phyloP scores from a whole-genome alignment of 2,797 vertebrate genomes.

The Dicrostonyx torquatus region DNA sequence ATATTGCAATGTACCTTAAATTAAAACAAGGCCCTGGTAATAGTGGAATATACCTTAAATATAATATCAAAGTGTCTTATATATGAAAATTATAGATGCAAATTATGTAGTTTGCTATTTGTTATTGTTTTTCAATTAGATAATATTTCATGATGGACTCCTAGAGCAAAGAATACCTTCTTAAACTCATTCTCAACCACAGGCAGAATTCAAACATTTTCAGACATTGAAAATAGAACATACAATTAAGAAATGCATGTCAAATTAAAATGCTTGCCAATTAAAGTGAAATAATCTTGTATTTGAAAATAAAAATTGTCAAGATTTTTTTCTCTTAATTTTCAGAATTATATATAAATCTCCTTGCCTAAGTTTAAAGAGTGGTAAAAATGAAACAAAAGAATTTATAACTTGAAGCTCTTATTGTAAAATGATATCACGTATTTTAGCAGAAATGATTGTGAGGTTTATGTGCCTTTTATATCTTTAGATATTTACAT shows the following conservation, averaged over 20 bases:
- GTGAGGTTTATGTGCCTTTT: neutral
- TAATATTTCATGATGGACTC: neutral
- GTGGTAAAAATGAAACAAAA: neutral
- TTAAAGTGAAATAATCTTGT: neutral
- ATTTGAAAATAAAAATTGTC: neutral
- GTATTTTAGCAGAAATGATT: neutral
- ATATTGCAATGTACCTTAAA: neutral
- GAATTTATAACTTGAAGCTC: neutral
- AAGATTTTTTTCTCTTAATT: neutral
- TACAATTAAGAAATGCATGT: neutral
- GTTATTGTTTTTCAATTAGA: constrained; percentile 72
- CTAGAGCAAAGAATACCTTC: neutral
- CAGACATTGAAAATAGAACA: neutral
- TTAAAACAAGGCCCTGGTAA: neutral
- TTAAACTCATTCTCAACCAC: constrained; percentile 29
- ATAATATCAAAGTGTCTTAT: neutral
- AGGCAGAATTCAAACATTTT: neutral
- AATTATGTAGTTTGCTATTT: constrained; percentile 63
- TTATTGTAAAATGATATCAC: neutral
- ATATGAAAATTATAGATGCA: constrained; percentile 19
- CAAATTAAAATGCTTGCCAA: neutral
- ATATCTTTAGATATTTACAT: neutral
- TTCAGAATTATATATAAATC: neutral
- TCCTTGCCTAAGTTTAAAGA: neutral
- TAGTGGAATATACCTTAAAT: neutral